phyloP scores from a whole-genome alignment of 2,113 vertebrate genomes.

The Chinchilla lanigera region DNA sequence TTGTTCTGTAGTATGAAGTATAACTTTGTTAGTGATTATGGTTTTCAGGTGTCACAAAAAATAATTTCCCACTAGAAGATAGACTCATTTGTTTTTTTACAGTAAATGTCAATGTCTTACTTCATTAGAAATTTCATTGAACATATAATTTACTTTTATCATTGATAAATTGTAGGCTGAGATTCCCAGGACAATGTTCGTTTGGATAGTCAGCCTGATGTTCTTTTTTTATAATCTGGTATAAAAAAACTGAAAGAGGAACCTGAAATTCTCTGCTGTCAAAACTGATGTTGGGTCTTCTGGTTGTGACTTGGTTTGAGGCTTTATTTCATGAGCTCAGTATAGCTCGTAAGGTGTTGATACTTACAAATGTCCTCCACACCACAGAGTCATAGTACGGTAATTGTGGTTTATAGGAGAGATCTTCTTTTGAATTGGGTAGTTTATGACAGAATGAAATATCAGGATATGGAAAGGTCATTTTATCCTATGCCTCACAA shows the following conservation, averaged over 20 bases:
- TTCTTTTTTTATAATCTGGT: not conserved
- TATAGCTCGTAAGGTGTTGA: rapidly evolving
- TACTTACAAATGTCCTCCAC: too few species aligned
- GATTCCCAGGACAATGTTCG: not conserved
- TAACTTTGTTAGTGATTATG: not conserved
- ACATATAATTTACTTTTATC: not conserved
- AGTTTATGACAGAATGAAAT: not conserved
- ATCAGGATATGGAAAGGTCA: not conserved
- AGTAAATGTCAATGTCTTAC: not conserved
- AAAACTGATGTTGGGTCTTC: not conserved
- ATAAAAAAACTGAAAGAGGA: not conserved
- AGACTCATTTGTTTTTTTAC: not conserved
- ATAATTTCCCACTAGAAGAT: not conserved
- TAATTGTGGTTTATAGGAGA: not conserved
- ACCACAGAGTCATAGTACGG: not conserved
- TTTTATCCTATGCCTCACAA: not conserved
- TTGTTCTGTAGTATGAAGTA: not conserved
- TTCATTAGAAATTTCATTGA: not conserved
- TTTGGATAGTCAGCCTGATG: not conserved
- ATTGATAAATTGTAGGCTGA: not conserved
- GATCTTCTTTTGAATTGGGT: not conserved
- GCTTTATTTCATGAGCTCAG: not conserved
- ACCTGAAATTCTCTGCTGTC: not conserved
- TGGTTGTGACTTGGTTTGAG: not conserved
- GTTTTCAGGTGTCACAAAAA: not conserved